A percentile compares a stretch with the other conserved stretches of the same genome.
Conservation (phyloP, 2,113 vertebrate genomes). For the Perca flavescens region DNA sequence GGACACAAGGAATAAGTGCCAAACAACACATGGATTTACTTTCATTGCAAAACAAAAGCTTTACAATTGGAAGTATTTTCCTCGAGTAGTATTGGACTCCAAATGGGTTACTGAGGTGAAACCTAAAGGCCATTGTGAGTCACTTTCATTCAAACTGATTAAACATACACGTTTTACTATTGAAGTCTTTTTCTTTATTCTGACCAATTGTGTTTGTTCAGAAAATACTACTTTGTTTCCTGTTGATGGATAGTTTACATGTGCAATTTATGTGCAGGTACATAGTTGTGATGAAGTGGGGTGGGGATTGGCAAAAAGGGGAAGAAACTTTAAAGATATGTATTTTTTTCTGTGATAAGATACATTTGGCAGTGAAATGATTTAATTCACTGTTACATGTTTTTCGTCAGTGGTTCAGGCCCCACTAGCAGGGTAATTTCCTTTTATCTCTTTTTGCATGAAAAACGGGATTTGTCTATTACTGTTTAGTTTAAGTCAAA, state of each 20-base stretch:
- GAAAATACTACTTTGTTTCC: not conserved
- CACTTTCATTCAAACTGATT: slow-evolving; percentile 9
- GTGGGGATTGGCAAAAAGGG: not conserved
- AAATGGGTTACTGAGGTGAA: slow-evolving; percentile 30
- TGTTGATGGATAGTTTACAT: slow-evolving; percentile 1
- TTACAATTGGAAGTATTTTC: slow-evolving; percentile 31
- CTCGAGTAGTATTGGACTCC: slow-evolving; percentile 1
- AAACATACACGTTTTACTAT: not conserved
- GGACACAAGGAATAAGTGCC: slow-evolving; percentile 16
- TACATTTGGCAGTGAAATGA: not conserved
- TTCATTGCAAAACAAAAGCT: slow-evolving; percentile 40
- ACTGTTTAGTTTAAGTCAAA: not conserved
- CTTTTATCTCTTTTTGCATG: not conserved
- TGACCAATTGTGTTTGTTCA: not conserved
- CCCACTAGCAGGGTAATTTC: not conserved
- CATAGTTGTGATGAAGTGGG: not conserved
- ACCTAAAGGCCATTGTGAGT: slow-evolving; percentile 8
- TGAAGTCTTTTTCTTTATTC: not conserved
- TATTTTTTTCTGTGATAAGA: too few relatives aligned
- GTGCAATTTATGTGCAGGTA: not conserved
- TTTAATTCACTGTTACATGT: not conserved
- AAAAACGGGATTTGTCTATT: not conserved
- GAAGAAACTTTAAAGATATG: not conserved
- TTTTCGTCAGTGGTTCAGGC: not conserved
- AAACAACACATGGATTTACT: slow-evolving; percentile 28